Evolutionary conservation across 1,140 invertebrate species (phyloP).

Genomic region (Drosophila quadrilineata): DNA sequence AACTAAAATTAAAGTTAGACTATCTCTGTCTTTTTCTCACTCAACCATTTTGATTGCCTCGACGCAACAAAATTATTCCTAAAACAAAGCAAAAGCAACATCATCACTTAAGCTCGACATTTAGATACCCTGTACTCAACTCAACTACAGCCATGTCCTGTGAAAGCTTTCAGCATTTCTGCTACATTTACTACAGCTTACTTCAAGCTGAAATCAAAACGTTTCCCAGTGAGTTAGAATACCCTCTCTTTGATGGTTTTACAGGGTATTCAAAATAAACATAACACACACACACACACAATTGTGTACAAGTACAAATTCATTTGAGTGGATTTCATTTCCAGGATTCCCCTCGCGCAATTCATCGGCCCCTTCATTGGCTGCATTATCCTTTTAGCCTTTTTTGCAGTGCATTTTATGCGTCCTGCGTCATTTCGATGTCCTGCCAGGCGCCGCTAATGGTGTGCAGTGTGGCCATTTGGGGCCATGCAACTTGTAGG

Average conservation of each 20-base stretch:
- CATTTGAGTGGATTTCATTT: constrained; percentile 69
- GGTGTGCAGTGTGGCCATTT: too few relatives aligned
- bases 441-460: too few relatives aligned
- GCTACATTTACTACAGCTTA: too few relatives aligned
- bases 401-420: constrained; percentile 66
- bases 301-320: constrained; percentile 67
- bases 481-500: constrained; percentile 8
- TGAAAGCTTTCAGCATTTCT: too few relatives aligned
- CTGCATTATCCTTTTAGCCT: constrained; percentile 52
- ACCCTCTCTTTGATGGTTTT: too few relatives aligned
- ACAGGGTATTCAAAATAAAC: too few relatives aligned
- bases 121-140: too few relatives aligned
- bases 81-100: constrained; percentile 30
- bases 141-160: too few relatives aligned
- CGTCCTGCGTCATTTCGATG: constrained; percentile 33
- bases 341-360: constrained; percentile 18
- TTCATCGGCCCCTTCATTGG: constrained; percentile 38
- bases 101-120: too few relatives aligned
- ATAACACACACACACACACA: constrained; percentile 19
- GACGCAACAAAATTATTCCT: constrained; percentile 65
- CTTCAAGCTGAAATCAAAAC: too few relatives aligned
- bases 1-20: too few relatives aligned
- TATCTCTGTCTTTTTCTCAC: constrained; percentile 15
- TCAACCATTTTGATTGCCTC: constrained; percentile 66
- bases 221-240: too few relatives aligned